A percentile compares a stretch with the other conserved stretches of the same genome.
Conservation (phyloP, 2,113 vertebrate species). For the Monopterus albus region DNA sequence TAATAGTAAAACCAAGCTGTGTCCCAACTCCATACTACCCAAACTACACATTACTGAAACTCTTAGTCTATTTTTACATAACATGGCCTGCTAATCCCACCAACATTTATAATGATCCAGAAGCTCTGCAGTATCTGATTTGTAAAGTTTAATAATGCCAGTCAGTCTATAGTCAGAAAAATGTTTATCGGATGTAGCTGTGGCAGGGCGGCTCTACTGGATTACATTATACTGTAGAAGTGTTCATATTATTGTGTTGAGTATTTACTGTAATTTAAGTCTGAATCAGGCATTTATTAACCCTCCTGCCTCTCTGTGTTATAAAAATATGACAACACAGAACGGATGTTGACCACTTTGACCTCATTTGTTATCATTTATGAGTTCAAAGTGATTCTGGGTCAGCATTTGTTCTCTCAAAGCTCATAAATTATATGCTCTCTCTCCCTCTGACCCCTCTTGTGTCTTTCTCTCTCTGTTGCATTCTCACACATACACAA, state of each 20-base stretch:
- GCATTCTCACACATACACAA: conserved; percentile 4
- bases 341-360: conserved; percentile 20
- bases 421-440: conserved; percentile 35
- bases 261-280: conserved; percentile 25
- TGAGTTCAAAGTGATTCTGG: conserved; percentile 31
- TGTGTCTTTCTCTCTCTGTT: conserved; percentile 1
- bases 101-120: no score
- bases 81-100: no score
- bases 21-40: not conserved
- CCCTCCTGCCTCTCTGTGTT: conserved; percentile 10
- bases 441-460: conserved; percentile 23
- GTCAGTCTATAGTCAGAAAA: no score
- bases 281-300: conserved; percentile 23
- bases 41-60: no score
- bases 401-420: conserved; percentile 44
- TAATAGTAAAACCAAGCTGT: not conserved
- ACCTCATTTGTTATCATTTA: conserved; percentile 42
- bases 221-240: not conserved
- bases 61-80: no score
- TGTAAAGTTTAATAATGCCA: not conserved
- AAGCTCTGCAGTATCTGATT: not conserved
- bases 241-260: conserved; percentile 28
- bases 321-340: conserved; percentile 20
- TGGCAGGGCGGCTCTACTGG: conserved; percentile 9
- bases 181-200: not conserved